Base-by-base conservation (phyloP, 2,888 invertebrate genomes). In the Sicus ferrugineus region DNA sequence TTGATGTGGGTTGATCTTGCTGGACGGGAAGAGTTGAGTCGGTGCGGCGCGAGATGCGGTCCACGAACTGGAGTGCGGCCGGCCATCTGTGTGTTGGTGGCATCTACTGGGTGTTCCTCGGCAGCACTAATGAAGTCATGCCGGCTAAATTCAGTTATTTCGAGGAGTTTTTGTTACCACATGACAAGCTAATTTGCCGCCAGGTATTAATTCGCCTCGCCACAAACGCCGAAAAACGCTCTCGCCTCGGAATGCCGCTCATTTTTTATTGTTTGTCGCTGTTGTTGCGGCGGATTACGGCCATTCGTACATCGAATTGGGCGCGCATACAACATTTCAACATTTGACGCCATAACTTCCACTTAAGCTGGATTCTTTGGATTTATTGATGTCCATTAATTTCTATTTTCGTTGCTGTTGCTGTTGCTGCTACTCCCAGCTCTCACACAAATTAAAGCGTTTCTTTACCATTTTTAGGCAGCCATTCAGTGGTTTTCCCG, bases 371-470 rank as follows among this genome's bases (percentile, higher is more conserved):
- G 28, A 59, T 61, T 42, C 46, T 26, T 63, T 56, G 28, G 42
- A 30, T 67, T 67, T 69, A 71, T 71, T 67, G 71, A 70, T 74
- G 69, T 71, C 72, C 72, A 72, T 72, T 71, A 63, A 28, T 62
- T 54, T 71, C 48, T 71, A n/a, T 52, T 63, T 30, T 63, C 28
- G 52, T 59, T 1, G 38, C 30, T 58, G 42, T 42, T 42, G 7
- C 56, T 65, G 64, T 63, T 59, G 16, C 42, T 68, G 19, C 34
- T n/a, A 58, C 9, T n/a, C n/a, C n/a, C n/a, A n/a, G 42, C 54
- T 46, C 28, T 66, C 50, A 52, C 21, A 50, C 34, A 64, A 34
- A 64, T 64, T 52, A 50, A 56, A 56, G 23, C 42, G 30, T 19
- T 30, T 28, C 38, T 56, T 14, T 31, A 26, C 50, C 31, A 64